Conservation (phyloP, 2,888 invertebrate species). For the Andrena minutula region DNA sequence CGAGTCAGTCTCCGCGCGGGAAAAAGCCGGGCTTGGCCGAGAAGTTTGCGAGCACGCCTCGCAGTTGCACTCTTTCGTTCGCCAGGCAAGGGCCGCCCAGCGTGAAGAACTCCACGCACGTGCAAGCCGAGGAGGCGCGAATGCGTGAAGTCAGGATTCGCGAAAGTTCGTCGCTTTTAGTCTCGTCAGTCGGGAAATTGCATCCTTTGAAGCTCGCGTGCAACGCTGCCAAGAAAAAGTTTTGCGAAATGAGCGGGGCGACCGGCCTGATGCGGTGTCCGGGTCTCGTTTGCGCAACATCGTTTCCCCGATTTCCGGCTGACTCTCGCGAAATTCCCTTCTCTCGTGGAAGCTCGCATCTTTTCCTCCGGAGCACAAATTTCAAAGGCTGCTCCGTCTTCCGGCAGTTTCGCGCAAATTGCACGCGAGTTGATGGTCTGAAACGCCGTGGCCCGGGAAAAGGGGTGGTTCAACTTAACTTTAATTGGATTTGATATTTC, state of each 20-base stretch:
- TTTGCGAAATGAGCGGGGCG: constrained; percentile 32
- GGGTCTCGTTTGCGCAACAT: constrained; percentile 45
- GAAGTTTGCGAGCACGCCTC: constrained; percentile 18
- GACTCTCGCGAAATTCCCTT: constrained; percentile 25
- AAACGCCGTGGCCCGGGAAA: neutral
- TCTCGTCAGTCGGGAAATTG: constrained; percentile 42
- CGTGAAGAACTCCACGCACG: constrained; percentile 46
- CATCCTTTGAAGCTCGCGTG: constrained; percentile 61
- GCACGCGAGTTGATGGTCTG: constrained; percentile 7
- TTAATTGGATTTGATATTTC: constrained; percentile 13
- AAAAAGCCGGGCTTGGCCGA: neutral
- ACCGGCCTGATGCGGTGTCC: constrained; percentile 18
- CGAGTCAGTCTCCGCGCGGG: constrained; percentile 12
- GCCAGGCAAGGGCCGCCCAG: too few relatives aligned
- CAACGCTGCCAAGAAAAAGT: constrained; percentile 49
- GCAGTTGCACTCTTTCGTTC: neutral
- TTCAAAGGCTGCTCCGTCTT: constrained; percentile 31
- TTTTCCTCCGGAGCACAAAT: constrained; percentile 20
- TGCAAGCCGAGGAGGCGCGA: constrained; percentile 8
- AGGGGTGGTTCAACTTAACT: constrained; percentile 4
- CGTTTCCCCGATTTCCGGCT: constrained; percentile 52
- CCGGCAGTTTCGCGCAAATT: constrained; percentile 18
- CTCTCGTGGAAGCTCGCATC: neutral
- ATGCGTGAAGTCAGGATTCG: constrained; percentile 19
- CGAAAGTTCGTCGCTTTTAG: constrained; percentile 47